Evolutionary conservation across 2,113 vertebrate species (phyloP).

Genomic region (Tragelaphus scriptus): DNA sequence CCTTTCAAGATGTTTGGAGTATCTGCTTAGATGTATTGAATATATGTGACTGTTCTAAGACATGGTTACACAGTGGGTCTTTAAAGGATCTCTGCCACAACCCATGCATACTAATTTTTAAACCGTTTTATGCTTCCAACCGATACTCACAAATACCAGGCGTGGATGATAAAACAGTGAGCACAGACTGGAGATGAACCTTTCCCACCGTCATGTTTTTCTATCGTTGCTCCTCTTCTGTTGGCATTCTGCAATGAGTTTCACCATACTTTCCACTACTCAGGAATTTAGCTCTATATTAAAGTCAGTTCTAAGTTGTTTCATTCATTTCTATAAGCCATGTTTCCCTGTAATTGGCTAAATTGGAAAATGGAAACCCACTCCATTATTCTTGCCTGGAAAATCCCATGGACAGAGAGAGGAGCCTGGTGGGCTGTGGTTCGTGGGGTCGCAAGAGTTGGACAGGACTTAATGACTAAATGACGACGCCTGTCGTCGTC

Average conservation of each 20-base stretch:
- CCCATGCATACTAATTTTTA: not conserved
- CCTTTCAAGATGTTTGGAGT: not conserved
- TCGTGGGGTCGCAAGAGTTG: not conserved
- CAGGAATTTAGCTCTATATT: not conserved
- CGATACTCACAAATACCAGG: not conserved
- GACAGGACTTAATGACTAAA: not conserved
- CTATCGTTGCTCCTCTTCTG: not conserved
- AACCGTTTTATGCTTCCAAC: not conserved
- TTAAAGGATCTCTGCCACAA: not conserved
- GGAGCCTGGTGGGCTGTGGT: not conserved
- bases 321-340: not conserved
- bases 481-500: fast-evolving
- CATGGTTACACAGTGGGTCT: not conserved
- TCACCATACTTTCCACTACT: not conserved
- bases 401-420: not conserved
- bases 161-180: not conserved
- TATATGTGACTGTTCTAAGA: not conserved
- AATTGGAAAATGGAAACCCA: not conserved
- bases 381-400: not conserved
- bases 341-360: not conserved
- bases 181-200: not conserved
- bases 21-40: not conserved
- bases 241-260: not conserved
- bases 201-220: not conserved
- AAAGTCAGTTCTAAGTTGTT: not conserved